A percentile compares a stretch with the other conserved stretches of the same genome.
Conservation (phyloP, 2,888 invertebrate species). For the Hipparchia sbordonii region DNA sequence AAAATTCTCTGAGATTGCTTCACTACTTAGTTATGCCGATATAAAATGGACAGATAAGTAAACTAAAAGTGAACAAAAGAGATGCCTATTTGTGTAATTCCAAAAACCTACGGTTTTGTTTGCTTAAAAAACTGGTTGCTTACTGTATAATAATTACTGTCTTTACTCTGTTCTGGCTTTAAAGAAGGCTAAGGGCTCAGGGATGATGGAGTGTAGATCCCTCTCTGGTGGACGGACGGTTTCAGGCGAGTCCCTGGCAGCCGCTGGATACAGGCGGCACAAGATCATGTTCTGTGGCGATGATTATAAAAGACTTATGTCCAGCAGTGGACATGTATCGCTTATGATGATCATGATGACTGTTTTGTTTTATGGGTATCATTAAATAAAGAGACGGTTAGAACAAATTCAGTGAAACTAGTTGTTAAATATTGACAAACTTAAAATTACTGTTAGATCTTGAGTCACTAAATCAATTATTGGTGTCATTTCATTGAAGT, state of each 20-base stretch:
- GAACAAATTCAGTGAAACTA: slow-evolving; percentile 1
- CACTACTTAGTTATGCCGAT: no score
- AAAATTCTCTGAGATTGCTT: not conserved
- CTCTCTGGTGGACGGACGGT: no score
- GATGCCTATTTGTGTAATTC: not conserved
- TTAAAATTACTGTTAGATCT: slow-evolving; percentile 24
- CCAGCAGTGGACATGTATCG: no score
- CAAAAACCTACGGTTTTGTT: not conserved
- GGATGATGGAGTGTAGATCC: no score
- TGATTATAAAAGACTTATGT: no score
- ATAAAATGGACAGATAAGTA: not conserved
- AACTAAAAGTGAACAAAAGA: not conserved
- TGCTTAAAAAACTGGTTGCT: not conserved
- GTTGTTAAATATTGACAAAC: slow-evolving; percentile 4
- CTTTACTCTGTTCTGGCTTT: no score
- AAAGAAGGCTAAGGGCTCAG: no score
- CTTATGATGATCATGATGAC: no score
- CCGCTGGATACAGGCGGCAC: no score
- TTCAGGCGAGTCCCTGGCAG: no score
- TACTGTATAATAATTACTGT: no score
- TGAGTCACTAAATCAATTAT: slow-evolving; percentile 16
- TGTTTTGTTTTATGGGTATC: not conserved
- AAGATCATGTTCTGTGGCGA: no score
- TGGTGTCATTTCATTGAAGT: slow-evolving; percentile 25
- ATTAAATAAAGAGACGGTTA: not conserved